phyloP scores from a whole-genome alignment of 1,140 invertebrate genomes.

The Caenorhabditis tropicalis region DNA sequence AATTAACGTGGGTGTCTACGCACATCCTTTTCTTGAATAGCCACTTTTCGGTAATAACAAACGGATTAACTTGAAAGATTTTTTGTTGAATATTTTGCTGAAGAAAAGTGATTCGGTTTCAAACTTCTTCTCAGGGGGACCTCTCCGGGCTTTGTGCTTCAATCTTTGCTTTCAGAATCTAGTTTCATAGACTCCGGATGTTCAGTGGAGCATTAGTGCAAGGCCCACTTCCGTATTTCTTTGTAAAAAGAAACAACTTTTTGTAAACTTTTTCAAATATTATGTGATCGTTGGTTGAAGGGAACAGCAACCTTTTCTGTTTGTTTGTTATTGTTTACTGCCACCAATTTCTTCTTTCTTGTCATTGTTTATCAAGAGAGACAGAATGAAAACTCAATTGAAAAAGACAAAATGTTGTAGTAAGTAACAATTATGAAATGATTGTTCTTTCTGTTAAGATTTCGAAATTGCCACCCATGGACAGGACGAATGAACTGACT shows the following conservation, averaged over 20 bases:
- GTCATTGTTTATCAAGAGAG: not conserved
- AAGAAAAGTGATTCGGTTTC: not conserved
- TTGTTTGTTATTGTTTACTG: not conserved
- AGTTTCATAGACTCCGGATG: not conserved
- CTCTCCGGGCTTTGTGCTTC: not conserved
- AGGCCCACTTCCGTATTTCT: not conserved
- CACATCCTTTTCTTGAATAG: conserved; percentile 11
- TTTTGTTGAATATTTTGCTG: not conserved
- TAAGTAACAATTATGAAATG: not conserved
- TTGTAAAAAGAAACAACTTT: not conserved
- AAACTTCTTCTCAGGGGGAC: not conserved
- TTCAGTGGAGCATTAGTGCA: not conserved
- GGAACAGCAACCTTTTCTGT: not conserved
- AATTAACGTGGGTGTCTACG: conserved; percentile 13
- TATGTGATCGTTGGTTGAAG: not conserved
- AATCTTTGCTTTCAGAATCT: not conserved
- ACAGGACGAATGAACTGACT: not conserved
- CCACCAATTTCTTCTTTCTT: not conserved
- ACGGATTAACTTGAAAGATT: not conserved
- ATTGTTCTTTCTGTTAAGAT: not conserved
- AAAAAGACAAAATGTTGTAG: conserved; percentile 19
- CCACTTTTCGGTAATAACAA: not conserved
- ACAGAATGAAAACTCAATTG: not conserved
- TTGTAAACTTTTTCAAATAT: not conserved
- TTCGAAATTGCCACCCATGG: not conserved